Conservation (phyloP, 2,888 invertebrate species). For the Caenorhabditis afra region DNA sequence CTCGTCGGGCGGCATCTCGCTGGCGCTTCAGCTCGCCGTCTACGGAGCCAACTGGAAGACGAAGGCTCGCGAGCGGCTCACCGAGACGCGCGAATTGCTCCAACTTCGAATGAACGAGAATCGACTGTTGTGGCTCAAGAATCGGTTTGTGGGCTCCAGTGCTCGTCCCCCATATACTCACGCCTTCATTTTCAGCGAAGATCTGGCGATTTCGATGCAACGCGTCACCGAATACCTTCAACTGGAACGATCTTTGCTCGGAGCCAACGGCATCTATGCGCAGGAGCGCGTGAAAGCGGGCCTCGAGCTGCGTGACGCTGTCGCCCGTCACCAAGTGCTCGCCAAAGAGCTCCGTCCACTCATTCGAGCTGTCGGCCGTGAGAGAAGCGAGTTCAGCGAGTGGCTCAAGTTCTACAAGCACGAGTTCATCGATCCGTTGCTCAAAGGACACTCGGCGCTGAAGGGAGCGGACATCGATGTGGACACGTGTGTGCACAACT, state of each 20-base stretch:
- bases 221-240: slow-evolving; percentile 38
- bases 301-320: slow-evolving; percentile 53
- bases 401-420: slow-evolving; percentile 63
- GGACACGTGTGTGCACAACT: slow-evolving; percentile 55
- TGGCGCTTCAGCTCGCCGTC: slow-evolving; percentile 56
- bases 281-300: slow-evolving; percentile 58
- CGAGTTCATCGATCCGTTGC: slow-evolving; percentile 65
- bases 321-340: slow-evolving; percentile 66
- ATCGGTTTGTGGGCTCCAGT: slow-evolving; percentile 35
- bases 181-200: too few species aligned
- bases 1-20: slow-evolving; percentile 24
- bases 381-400: slow-evolving; percentile 39
- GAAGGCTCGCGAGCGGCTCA: slow-evolving; percentile 23
- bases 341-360: slow-evolving; percentile 67
- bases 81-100: slow-evolving; percentile 60
- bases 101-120: slow-evolving; percentile 58
- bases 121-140: slow-evolving; percentile 59
- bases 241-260: slow-evolving; percentile 22
- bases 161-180: too few species aligned
- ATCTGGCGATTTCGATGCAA: slow-evolving; percentile 32
- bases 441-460: slow-evolving; percentile 60
- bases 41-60: slow-evolving; percentile 59
- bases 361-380: slow-evolving; percentile 60
- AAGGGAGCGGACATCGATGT: slow-evolving; percentile 39
- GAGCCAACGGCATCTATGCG: slow-evolving; percentile 33